These are phyloP conservation scores for Leptinotarsa texana DNA, from an alignment of 1,140 invertebrate species.

Conservation along the genomic window DNA sequence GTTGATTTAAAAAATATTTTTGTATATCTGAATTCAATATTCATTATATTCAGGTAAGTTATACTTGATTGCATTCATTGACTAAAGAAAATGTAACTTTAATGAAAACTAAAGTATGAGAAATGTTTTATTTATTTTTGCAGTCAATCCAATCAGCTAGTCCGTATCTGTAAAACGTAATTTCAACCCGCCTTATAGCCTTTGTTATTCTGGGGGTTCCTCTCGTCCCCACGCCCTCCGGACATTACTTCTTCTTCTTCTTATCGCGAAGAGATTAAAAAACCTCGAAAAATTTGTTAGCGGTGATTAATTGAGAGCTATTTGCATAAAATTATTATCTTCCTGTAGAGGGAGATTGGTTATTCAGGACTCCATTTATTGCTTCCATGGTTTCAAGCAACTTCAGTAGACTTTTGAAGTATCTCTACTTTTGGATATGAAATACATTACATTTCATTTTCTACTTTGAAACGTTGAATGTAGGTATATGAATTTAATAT, in stretches of 20 bases:
- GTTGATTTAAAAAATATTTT: no score
- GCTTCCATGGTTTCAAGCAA: not conserved
- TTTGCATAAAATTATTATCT: slow-evolving; percentile 13
- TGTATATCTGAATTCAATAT: no score
- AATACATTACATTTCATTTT: no score
- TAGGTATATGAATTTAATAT: no score
- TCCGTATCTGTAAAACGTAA: not conserved
- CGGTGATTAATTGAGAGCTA: slow-evolving; percentile 13
- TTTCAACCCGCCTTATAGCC: slow-evolving; percentile 30
- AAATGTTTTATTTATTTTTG: no score
- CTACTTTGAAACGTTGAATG: no score
- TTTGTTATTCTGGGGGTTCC: slow-evolving; percentile 40
- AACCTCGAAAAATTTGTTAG: slow-evolving; percentile 35
- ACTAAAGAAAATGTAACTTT: no score
- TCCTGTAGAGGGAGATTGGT: not conserved
- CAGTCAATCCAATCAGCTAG: not conserved
- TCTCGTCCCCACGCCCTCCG: slow-evolving; percentile 35
- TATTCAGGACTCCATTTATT: not conserved
- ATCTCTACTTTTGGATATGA: no score
- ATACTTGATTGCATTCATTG: no score
- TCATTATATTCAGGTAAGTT: no score
- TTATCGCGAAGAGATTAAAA: slow-evolving; percentile 41
- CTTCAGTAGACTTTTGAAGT: not conserved
- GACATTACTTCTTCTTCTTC: slow-evolving; percentile 34
- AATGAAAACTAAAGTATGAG: no score